Conservation (phyloP, 2,888 invertebrate genomes). For the Reticulitermes lucifugus region DNA sequence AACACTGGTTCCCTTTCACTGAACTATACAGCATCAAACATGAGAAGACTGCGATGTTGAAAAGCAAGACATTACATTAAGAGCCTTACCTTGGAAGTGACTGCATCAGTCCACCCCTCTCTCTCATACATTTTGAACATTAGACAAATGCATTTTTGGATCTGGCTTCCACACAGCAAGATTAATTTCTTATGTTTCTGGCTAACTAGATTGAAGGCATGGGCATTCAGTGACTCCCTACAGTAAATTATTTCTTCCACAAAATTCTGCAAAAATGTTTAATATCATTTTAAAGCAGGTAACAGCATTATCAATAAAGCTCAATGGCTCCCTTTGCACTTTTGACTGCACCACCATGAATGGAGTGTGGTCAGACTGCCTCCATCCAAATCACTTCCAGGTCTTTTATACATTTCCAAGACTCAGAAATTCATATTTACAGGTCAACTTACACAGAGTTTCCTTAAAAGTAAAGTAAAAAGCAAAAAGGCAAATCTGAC, state of each 20-base stretch:
- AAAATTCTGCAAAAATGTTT: constrained; percentile 22
- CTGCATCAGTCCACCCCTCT: not conserved
- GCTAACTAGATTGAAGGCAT: not conserved
- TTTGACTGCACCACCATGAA: no score
- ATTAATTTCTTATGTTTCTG: constrained; percentile 5
- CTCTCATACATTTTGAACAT: not conserved
- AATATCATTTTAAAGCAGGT: not conserved
- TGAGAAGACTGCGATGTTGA: no score
- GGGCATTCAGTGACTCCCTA: not conserved
- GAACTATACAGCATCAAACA: no score
- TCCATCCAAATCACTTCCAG: not conserved
- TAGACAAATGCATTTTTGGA: constrained; percentile 1
- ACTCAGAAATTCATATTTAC: not conserved
- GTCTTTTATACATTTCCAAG: not conserved
- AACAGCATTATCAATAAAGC: not conserved
- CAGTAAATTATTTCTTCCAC: not conserved
- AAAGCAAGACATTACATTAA: no score
- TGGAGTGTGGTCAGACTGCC: no score
- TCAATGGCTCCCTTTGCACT: not conserved
- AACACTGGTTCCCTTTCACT: no score
- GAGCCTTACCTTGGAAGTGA: constrained; percentile 11
- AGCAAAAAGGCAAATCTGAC: no score
- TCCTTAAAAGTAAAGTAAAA: no score
- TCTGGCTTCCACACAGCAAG: constrained; percentile 40
- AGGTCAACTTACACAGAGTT: not conserved